Base-by-base conservation (phyloP, 2,797 vertebrate genomes). In the Acropternis orthonyx region DNA sequence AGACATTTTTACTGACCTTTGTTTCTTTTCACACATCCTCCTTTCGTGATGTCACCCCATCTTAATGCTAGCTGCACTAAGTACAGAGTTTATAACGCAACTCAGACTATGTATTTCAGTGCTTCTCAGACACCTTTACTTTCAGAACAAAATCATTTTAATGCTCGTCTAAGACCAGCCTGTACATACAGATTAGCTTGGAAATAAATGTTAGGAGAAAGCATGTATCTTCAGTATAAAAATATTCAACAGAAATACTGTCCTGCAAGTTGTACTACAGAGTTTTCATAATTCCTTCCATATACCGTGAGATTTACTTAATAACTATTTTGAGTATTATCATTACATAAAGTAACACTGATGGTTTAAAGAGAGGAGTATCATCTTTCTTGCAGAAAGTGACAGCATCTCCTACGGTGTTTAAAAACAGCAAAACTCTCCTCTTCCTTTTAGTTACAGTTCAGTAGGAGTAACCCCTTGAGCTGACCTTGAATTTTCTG, bases 351-450 rank as follows among this genome's bases (percentile, higher is more conserved):
- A 58, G 39, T 58, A 66, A 30, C 36, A 44, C 43, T 23, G 12
- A 37, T 3, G 17, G 44, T 76, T 67, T 59, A 74, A 87, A 90
- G 52, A 67, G n/a, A 52, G 26, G 12, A 61, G 9, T 8, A 54
- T 24, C 23, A 48, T 15, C 54, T 14, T 92, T 79, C 41, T 68
- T 12, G 6, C 18, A 84, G 21, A 54, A 90, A 43, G 39, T 5
- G 21, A 54, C 14, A 74, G 13, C 0, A 0, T 34, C 69, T 71
- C 49, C n/a, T 24, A 39, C 1, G 1, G 10, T 32, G 28, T 72
- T 61, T 69, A 80, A 86, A 61, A 22, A 10, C 51, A 81, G 27
- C 9, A 54, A 66, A 68, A 51, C 17, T 39, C 61, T 37, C 30
- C 54, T 52, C 55, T 48, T 85, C 37, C 75, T 80, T 67, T 56